Evolutionary conservation across 2,113 vertebrate genomes (phyloP), one percentile per base, ranked within the genome.

Genomic region (Diglossa brunneiventris): DNA sequence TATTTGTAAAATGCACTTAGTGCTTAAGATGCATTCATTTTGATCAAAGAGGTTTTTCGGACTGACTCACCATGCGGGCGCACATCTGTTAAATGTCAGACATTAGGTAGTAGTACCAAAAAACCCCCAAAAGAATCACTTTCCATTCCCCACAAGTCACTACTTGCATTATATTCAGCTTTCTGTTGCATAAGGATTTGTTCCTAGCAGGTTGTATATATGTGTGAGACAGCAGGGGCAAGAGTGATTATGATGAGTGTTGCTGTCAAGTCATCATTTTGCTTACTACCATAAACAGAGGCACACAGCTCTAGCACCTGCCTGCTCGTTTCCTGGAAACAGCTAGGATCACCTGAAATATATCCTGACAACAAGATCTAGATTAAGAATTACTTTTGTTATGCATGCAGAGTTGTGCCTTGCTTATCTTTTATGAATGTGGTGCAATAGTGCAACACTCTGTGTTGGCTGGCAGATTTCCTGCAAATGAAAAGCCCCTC

Each of bases 41-140:
- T 90, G 92, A 91, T 90, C 88, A 89, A 88, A 92, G 75, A 59
- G 68, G 77, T 72, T 96, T 89, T 84, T 61, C 6, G 9, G 46
- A 47, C 61, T 83, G 88, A 72, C 83, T 96, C 53, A 47, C 77
- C 53, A 37, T 46, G 53, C 5, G 53, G 85, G 86, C 33, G 13
- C 33, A 37, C 87, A 90, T 91, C 92, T 94, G 92, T 94, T 81
- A 92, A 89, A 94, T 87, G 50, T 94, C 87, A 92, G 83, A 76
- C 28, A 26, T 84, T 72, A 37, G 64, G 81, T 3, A 81, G 75
- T n/a, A 41, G n/a, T 41, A 90, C 68, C 62, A 91, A 84, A 64
- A 62, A 89, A 90, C 68, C 92, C 88, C 94, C 2, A 0, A 84
- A 93, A 93, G 96, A 91, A 90, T 73, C 27, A 31, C 70, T 96